These are phyloP conservation scores for Cryptops parisi DNA, from an alignment of 2,888 invertebrate species.

Conservation along the genomic window DNA sequence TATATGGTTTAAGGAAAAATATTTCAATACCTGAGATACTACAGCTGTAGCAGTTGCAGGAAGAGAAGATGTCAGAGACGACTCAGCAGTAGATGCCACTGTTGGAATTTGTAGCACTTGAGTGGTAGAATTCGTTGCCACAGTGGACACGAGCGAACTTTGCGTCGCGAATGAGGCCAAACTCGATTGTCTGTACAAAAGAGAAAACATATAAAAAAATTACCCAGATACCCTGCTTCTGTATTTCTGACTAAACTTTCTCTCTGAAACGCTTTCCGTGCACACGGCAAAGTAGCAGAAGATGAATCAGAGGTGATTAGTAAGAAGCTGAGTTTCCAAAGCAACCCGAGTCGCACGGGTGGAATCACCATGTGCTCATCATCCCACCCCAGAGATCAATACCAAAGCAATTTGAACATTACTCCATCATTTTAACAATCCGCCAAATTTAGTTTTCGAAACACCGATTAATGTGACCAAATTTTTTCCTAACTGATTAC, in stretches of 20 bases:
- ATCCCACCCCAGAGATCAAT: background rate
- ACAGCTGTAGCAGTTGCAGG: background rate
- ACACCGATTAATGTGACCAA: too few species aligned
- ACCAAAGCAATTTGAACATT: too few species aligned
- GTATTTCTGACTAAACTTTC: background rate
- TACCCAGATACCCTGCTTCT: background rate
- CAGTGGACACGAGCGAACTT: background rate
- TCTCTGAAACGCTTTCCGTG: too few species aligned
- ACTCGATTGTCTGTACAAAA: background rate
- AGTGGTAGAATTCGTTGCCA: background rate
- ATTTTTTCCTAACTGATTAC: too few species aligned
- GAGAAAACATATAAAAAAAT: background rate
- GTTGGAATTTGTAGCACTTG: background rate
- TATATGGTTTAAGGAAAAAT: too few species aligned
- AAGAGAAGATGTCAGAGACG: background rate
- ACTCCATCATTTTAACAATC: too few species aligned
- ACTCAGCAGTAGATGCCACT: background rate
- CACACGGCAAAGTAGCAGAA: too few species aligned
- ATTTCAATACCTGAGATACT: too few species aligned
- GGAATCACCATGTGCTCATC: background rate
- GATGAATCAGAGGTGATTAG: too few species aligned
- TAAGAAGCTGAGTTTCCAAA: too few species aligned
- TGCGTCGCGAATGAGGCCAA: background rate
- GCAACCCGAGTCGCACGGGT: too few species aligned
- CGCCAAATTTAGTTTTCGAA: too few species aligned